A percentile compares a stretch with the other conserved stretches of the same genome.
Conservation (phyloP, 2,797 vertebrate genomes). For the Siniperca scherzeri region DNA sequence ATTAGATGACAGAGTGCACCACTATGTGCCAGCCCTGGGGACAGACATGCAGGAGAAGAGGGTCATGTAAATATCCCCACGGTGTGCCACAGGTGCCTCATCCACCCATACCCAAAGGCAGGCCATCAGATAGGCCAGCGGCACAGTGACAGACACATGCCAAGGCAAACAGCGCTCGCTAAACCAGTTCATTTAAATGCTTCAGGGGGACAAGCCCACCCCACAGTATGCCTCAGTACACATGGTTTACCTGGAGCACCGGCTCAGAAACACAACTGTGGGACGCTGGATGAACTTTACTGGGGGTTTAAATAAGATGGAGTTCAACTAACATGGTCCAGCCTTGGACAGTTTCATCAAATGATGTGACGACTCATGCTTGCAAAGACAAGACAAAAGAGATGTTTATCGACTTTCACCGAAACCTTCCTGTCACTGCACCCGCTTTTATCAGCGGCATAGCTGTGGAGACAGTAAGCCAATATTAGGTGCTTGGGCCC, state of each 20-base stretch:
- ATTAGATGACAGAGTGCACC: conserved; percentile 14
- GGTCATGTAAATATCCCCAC: conserved; percentile 49
- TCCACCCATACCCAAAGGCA: conserved; percentile 17
- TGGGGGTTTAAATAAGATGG: background rate
- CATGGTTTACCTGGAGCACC: conserved; percentile 4
- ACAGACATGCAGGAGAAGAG: conserved; percentile 21
- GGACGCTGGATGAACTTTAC: background rate
- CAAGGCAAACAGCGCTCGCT: background rate
- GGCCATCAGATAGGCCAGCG: conserved; percentile 32
- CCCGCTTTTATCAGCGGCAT: too few relatives aligned
- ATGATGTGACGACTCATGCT: too few relatives aligned
- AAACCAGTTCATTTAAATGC: conserved; percentile 51
- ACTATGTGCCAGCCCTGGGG: conserved; percentile 18
- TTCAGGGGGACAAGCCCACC: background rate
- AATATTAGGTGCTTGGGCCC: too few relatives aligned
- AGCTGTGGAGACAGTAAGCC: too few relatives aligned
- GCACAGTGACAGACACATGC: conserved; percentile 34
- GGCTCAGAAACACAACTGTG: background rate
- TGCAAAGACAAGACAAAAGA: too few relatives aligned
- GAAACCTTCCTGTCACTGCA: too few relatives aligned
- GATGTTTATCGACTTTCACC: too few relatives aligned
- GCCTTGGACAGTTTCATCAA: too few relatives aligned
- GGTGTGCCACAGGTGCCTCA: conserved; percentile 9
- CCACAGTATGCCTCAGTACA: conserved; percentile 15
- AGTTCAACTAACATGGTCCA: background rate